Evolutionary conservation across 2,113 vertebrate genomes (phyloP).

Genomic region (Phalacrocorax pelagicus): DNA sequence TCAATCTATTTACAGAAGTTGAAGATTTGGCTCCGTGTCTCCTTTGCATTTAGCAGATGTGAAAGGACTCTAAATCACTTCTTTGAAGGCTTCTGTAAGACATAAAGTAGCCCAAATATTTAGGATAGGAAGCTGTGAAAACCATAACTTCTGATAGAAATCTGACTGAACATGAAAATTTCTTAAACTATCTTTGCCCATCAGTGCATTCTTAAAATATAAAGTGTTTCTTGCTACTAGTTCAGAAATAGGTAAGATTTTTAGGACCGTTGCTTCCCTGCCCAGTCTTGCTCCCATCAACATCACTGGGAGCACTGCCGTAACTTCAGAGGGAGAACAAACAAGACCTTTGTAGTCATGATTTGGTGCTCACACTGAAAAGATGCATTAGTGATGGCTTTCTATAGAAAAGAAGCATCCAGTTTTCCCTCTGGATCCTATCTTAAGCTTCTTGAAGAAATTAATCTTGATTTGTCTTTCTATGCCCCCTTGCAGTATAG

Average conservation of each 20-base stretch:
- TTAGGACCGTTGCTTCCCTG: not conserved
- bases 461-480: not conserved
- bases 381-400: not conserved
- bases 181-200: not conserved
- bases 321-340: not conserved
- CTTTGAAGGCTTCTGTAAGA: not conserved
- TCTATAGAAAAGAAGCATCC: not conserved
- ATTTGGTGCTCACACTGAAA: conserved; percentile 4
- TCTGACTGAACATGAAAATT: not conserved
- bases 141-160: not conserved
- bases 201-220: not conserved
- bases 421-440: not conserved
- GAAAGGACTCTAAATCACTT: not conserved
- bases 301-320: not conserved
- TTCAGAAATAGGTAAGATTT: not conserved
- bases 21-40: not conserved
- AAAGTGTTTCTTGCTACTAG: not conserved
- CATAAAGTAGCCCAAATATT: not conserved
- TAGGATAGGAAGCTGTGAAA: not conserved
- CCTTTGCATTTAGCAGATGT: not conserved
- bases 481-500: not conserved
- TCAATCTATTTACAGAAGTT: not conserved
- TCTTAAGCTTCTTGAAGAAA: not conserved
- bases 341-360: not conserved
- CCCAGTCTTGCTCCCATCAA: not conserved